phyloP scores from a whole-genome alignment of 2,113 vertebrate species.

The Agapornis roseicollis region DNA sequence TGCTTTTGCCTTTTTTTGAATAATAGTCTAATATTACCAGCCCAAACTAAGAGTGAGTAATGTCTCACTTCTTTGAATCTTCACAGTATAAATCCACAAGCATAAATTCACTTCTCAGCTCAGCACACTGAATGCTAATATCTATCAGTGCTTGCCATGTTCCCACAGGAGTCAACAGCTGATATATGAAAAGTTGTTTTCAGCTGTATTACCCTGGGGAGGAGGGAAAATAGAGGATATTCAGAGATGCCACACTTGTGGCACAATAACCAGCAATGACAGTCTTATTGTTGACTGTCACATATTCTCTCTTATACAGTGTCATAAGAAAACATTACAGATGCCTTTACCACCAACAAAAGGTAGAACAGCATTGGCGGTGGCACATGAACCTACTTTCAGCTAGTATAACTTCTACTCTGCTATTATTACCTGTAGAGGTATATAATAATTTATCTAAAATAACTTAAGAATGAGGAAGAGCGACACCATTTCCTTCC shows the following conservation, averaged over 20 bases:
- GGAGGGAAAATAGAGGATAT: background rate
- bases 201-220: background rate
- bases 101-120: background rate
- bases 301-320: background rate
- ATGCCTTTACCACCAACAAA: background rate
- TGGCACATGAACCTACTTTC: background rate
- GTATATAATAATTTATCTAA: background rate
- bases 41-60: background rate
- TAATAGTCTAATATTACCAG: background rate
- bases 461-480: background rate
- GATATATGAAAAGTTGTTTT: background rate
- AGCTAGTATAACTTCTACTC: background rate
- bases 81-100: background rate
- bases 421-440: background rate
- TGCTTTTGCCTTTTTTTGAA: background rate
- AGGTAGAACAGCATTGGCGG: background rate
- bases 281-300: background rate
- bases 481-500: background rate
- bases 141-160: background rate
- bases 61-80: background rate
- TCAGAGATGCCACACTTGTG: background rate
- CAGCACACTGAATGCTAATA: background rate
- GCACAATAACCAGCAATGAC: background rate
- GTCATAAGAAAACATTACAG: background rate
- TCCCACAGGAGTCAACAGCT: background rate